These are phyloP conservation scores for Ferrisia virgata DNA, from an alignment of 2,888 invertebrate species.

Conservation along the genomic window DNA sequence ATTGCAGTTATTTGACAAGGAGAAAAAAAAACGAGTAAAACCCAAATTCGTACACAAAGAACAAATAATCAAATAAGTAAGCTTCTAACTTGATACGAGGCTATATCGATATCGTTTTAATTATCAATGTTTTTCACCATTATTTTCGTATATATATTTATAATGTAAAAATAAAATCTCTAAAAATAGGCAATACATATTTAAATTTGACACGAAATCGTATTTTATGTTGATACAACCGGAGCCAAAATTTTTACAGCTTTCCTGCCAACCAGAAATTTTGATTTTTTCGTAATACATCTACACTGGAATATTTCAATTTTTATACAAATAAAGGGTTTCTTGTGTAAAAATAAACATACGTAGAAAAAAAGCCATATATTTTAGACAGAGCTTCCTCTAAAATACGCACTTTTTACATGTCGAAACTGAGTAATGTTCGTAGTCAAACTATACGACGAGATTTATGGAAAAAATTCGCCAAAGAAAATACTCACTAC, in stretches of 20 bases:
- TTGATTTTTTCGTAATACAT: neutral
- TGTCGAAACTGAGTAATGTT: conserved; percentile 25
- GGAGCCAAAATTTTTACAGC: neutral
- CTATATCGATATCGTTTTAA: too few relatives aligned
- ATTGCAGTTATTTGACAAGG: neutral
- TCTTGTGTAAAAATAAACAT: neutral
- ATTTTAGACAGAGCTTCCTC: neutral
- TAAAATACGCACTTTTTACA: neutral
- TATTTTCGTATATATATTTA: too few relatives aligned
- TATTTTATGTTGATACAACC: neutral
- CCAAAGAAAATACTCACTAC: neutral
- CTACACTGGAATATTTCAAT: neutral
- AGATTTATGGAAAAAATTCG: conserved; percentile 17
- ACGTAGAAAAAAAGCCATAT: neutral
- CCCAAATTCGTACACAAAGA: neutral
- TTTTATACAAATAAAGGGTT: neutral
- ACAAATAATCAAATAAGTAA: too few relatives aligned
- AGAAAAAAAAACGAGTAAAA: neutral
- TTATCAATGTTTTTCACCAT: too few relatives aligned
- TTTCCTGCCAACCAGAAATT: neutral
- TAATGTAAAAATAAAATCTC: too few relatives aligned
- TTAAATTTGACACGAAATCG: too few relatives aligned
- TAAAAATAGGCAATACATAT: too few relatives aligned
- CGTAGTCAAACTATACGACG: neutral
- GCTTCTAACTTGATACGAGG: too few relatives aligned